These are phyloP conservation scores for Hirundo rustica DNA, from an alignment of 2,797 vertebrate species.

Conservation along the genomic window DNA sequence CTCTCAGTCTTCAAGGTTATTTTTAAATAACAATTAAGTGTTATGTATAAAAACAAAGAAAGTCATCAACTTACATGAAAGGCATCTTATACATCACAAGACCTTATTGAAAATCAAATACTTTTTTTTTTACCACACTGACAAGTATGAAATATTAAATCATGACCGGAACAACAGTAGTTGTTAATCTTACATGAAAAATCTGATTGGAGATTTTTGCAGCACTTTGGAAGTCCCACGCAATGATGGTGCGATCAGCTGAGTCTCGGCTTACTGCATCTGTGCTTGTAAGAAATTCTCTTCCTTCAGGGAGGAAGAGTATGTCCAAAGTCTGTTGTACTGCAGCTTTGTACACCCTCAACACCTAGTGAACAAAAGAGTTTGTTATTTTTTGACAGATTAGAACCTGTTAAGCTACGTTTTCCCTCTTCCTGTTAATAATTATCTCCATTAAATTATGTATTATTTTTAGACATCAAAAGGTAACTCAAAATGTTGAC, in stretches of 20 bases:
- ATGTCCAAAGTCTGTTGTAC: constrained; percentile 94
- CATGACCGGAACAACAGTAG: not conserved
- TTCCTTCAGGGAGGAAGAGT: constrained; percentile 87
- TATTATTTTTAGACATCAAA: not conserved
- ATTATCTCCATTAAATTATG: not conserved
- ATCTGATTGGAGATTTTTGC: constrained; percentile 98
- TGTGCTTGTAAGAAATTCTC: constrained; percentile 90
- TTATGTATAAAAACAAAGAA: not conserved
- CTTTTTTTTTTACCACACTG: not conserved
- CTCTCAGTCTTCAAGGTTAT: not conserved
- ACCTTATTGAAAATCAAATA: not conserved
- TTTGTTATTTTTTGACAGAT: not conserved
- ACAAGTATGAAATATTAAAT: not conserved
- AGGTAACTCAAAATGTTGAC: not conserved
- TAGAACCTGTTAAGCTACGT: not conserved
- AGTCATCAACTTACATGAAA: not conserved
- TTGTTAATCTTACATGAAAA: constrained; percentile 85
- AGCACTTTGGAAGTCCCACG: constrained; percentile 91
- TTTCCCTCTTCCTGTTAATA: not conserved
- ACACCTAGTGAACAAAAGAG: constrained; percentile 74
- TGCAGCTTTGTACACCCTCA: constrained; percentile 87
- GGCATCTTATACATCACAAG: not conserved
- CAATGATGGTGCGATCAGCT: constrained; percentile 92
- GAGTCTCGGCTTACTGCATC: constrained; percentile 96
- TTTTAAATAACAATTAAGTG: constrained; percentile 19